Evolutionary conservation across 2,113 vertebrate species (phyloP).

Genomic region (Lophotis ruficrista): DNA sequence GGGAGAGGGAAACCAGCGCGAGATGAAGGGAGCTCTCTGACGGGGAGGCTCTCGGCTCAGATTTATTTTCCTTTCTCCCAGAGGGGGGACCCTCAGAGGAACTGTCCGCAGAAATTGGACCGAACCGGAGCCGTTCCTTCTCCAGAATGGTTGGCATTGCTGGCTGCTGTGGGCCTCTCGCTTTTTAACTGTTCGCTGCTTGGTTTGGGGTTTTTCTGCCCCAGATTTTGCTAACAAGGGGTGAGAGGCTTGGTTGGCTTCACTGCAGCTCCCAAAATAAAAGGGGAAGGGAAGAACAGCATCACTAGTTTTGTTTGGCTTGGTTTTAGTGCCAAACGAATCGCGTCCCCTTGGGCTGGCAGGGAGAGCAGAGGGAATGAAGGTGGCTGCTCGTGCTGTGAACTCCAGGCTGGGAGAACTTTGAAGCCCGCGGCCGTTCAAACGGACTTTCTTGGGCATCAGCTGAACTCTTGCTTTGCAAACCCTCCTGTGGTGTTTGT

Average conservation of each 20-base stretch:
- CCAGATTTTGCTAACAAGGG: neutral
- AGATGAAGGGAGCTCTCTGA: constrained; percentile 15
- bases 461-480: neutral
- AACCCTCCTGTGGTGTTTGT: neutral
- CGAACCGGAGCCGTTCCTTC: rapidly evolving
- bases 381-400: neutral
- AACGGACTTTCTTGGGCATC: neutral
- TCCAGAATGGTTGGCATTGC: neutral
- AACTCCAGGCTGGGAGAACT: neutral
- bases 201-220: neutral
- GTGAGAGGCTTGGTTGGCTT: neutral
- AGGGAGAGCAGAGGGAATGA: neutral
- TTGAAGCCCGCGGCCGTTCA: neutral
- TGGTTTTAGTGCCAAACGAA: neutral
- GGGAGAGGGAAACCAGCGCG: constrained; percentile 5
- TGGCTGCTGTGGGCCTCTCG: neutral
- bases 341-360: neutral
- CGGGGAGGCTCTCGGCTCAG: neutral
- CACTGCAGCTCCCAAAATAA: neutral
- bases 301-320: neutral
- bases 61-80: neutral
- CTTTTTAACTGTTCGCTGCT: neutral
- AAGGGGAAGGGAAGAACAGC: neutral
- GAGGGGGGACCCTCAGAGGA: neutral
- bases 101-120: neutral